phyloP scores from a whole-genome alignment of 2,888 invertebrate species.

The Athripsodes cinereus region DNA sequence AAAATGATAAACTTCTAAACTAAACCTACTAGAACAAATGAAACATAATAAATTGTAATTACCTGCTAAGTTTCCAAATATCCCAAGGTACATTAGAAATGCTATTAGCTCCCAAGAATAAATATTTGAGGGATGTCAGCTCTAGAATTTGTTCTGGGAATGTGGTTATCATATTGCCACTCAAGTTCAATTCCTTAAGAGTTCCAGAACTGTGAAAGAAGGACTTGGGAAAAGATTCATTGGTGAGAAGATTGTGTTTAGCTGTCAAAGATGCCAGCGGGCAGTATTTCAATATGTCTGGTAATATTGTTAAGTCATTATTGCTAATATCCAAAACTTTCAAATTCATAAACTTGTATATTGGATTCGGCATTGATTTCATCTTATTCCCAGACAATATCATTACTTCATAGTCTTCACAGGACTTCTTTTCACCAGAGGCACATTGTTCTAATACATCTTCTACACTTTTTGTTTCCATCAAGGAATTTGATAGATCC shows the following conservation, averaged over 20 bases:
- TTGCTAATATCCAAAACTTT: slow-evolving; percentile 81
- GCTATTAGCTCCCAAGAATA: slow-evolving; percentile 87
- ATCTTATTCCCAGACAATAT: slow-evolving; percentile 84
- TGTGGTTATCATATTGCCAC: slow-evolving; percentile 78
- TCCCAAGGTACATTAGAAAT: slow-evolving; percentile 75
- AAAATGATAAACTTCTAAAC: no score
- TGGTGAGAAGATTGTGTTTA: slow-evolving; percentile 82
- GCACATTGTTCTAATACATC: slow-evolving; percentile 43
- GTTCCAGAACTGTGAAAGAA: slow-evolving; percentile 57
- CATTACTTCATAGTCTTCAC: slow-evolving; percentile 62
- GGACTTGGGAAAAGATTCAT: slow-evolving; percentile 82
- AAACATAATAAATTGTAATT: no score
- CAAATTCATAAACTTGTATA: slow-evolving; percentile 63
- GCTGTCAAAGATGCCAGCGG: slow-evolving; percentile 74
- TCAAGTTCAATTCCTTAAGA: slow-evolving; percentile 85
- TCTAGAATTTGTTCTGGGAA: slow-evolving; percentile 87
- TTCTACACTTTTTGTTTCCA: slow-evolving; percentile 38
- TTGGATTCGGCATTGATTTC: slow-evolving; percentile 57
- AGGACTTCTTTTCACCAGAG: slow-evolving; percentile 51
- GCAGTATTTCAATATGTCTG: slow-evolving; percentile 70
- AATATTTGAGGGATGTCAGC: slow-evolving; percentile 66
- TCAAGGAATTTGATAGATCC: slow-evolving; percentile 50
- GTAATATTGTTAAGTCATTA: slow-evolving; percentile 71
- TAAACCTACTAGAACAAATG: no score
- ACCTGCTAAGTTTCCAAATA: slow-evolving; percentile 55